phyloP scores from a whole-genome alignment of 2,797 vertebrate species.

The Taenioides sp. region DNA sequence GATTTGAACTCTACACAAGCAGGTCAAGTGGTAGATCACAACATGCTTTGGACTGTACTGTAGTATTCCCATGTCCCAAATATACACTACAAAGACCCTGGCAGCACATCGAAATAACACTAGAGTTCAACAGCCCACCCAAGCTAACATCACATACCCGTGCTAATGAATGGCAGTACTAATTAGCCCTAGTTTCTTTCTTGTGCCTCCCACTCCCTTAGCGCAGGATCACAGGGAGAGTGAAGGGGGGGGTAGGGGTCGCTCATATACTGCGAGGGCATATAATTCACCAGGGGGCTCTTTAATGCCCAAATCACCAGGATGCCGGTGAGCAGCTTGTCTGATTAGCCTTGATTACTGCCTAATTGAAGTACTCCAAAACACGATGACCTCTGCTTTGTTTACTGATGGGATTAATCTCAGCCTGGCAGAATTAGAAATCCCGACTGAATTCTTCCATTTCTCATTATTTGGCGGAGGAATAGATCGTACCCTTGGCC shows the following conservation, averaged over 20 bases:
- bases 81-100: constrained; percentile 10
- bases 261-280: constrained; percentile 60
- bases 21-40: constrained; percentile 5
- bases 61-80: neutral
- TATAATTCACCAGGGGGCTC: constrained; percentile 64
- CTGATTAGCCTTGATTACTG: constrained; percentile 81
- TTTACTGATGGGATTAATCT: constrained; percentile 83
- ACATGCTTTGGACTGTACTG: constrained; percentile 1
- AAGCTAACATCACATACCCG: constrained; percentile 49
- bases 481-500: constrained; percentile 14
- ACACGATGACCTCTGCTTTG: constrained; percentile 84
- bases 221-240: constrained; percentile 71
- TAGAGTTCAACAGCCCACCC: constrained; percentile 54
- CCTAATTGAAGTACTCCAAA: constrained; percentile 84
- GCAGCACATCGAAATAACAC: constrained; percentile 37
- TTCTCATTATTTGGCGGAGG: constrained; percentile 67
- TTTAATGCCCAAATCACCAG: constrained; percentile 68
- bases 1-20: constrained; percentile 1
- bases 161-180: constrained; percentile 65
- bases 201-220: constrained; percentile 68
- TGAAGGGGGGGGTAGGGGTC: constrained; percentile 26
- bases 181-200: constrained; percentile 65
- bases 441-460: constrained; percentile 71
- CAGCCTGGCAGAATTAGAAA: constrained; percentile 76
- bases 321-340: constrained; percentile 77